These are phyloP conservation scores for Neofelis nebulosa DNA, from an alignment of 2,113 vertebrate species.

Conservation along the genomic window DNA sequence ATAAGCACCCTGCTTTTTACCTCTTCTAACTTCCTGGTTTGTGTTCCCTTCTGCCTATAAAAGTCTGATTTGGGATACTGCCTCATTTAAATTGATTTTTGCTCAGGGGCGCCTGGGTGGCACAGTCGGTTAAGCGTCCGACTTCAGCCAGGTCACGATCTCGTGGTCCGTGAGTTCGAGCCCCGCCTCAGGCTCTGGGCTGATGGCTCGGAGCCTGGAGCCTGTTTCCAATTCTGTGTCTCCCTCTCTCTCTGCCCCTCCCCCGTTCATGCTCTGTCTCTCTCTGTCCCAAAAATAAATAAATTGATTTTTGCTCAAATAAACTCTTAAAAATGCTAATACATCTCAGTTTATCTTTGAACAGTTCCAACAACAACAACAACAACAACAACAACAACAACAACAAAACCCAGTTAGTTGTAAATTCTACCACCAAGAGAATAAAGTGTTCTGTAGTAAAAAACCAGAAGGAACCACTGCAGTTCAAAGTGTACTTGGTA, in stretches of 20 bases:
- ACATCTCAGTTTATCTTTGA: background rate
- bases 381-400: background rate
- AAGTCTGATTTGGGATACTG: background rate
- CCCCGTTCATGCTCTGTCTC: too few relatives aligned
- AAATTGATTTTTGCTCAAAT: background rate
- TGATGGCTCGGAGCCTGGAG: too few relatives aligned
- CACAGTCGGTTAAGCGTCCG: too few relatives aligned
- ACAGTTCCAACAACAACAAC: background rate
- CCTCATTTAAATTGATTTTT: background rate
- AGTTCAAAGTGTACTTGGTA: background rate
- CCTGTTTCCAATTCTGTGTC: too few relatives aligned
- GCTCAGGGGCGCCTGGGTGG: too few relatives aligned
- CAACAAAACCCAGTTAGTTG: background rate
- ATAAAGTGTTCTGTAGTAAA: background rate
- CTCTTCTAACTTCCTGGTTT: background rate
- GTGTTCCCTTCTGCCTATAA: background rate
- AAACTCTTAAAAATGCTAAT: background rate
- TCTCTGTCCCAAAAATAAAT: too few relatives aligned
- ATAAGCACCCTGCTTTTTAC: background rate
- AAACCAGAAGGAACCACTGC: background rate
- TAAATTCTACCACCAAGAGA: background rate
- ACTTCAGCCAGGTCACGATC: too few relatives aligned
- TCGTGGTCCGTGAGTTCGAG: too few relatives aligned
- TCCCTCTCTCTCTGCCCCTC: too few relatives aligned
- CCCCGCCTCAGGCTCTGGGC: too few relatives aligned